Base-by-base conservation (phyloP, 2,113 vertebrate species). In the Myiopsitta monachus region DNA sequence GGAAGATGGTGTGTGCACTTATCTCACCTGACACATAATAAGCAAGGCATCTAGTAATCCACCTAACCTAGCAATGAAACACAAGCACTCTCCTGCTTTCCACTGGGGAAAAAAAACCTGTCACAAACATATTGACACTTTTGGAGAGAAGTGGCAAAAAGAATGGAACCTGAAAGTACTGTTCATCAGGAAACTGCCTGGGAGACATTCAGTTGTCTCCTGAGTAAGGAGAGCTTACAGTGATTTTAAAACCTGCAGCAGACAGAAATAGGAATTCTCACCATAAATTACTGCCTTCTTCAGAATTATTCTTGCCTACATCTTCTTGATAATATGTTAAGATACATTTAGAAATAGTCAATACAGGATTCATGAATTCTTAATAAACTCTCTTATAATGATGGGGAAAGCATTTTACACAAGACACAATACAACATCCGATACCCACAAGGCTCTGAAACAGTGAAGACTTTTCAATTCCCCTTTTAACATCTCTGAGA, bases 341-440 rank as follows among this genome's bases (percentile, higher is more conserved):
- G 43, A 52, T 72, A 63, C 30, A 27, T 72, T 94, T 84, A 84
- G 76, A 90, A 94, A 75, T 7, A 89, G 83, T 84, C 83, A 46
- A 78, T 88, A 78, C 21, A 36, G 64, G 23, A 51, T 27, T 64
- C 39, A 75, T 94, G 51, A 95, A 87, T 95, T 4, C 84, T 95
- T 84, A 78, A 94, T 55, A 61, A 80, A 47, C 27, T 75, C 81
- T 87, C 46, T 39, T 55, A 72, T 66, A 47, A 27, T 63, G 55
- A 87, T 55, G 23, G 11, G 46, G 38, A 70, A 77, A 90, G 44
- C 31, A 46, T 81, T 70, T 88, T 59, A 68, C 46, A 31, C 22
- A 49, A 64, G 7, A n/a, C 8, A 73, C 10, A 36, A 7, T 9
- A 66, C 0, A 2, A 54, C 31, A 66, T 27, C 27, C 1, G 4